phyloP scores from a whole-genome alignment of 2,888 invertebrate species.

The Schizotus pectinicornis region DNA sequence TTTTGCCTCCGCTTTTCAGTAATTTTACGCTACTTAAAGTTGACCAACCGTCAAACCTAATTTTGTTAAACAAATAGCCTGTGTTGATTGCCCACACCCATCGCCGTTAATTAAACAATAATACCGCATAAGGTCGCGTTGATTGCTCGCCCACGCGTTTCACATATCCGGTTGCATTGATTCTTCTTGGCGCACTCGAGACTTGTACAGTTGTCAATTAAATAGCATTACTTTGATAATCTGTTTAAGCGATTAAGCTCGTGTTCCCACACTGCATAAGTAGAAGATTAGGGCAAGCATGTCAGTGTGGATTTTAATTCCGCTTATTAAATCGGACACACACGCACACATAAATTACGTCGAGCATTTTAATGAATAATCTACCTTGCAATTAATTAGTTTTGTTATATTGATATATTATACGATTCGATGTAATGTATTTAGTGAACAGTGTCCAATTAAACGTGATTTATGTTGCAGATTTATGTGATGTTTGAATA shows the following conservation, averaged over 20 bases:
- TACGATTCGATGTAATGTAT: conserved; percentile 19
- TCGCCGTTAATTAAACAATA: too few species aligned
- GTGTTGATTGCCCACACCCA: too few species aligned
- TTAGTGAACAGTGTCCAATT: conserved; percentile 28
- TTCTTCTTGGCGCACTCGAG: too few species aligned
- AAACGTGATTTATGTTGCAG: conserved; percentile 25
- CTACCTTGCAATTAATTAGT: conserved; percentile 22
- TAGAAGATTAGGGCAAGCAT: not conserved
- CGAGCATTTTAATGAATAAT: not conserved
- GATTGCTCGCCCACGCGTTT: too few species aligned
- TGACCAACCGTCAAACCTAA: too few species aligned
- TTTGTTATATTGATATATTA: conserved; percentile 26
- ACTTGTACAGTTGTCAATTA: conserved; percentile 14
- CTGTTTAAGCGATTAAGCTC: conserved; percentile 5
- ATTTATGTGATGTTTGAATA: conserved; percentile 22
- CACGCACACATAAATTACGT: not conserved
- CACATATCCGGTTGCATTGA: too few species aligned
- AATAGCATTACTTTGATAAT: conserved; percentile 6
- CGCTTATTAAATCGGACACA: conserved; percentile 5
- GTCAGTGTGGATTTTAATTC: not conserved
- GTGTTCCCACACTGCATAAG: not conserved
- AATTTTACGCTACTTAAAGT: too few species aligned
- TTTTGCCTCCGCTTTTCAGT: too few species aligned
- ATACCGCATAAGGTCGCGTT: too few species aligned
- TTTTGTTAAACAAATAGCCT: too few species aligned